Conservation (phyloP, 2,888 invertebrate species). For the Muscina levida region DNA sequence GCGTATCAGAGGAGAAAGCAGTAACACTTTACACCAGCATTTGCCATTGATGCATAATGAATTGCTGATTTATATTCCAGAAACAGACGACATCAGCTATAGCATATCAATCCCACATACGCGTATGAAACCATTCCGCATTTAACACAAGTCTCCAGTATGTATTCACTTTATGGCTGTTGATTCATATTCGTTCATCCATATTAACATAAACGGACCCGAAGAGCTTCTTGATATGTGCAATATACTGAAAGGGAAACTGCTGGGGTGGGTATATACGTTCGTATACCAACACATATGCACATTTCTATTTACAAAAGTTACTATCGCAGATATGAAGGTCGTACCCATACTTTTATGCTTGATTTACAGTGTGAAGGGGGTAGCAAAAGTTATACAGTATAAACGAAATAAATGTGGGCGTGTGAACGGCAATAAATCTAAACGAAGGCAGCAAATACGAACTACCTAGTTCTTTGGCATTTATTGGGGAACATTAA, state of each 20-base stretch:
- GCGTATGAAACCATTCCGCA: conserved; percentile 41
- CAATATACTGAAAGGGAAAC: not conserved
- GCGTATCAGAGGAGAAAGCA: too few species aligned
- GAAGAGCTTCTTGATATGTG: not conserved
- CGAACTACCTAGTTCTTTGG: conserved; percentile 21
- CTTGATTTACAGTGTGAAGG: conserved; percentile 18
- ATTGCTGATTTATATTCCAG: conserved; percentile 75
- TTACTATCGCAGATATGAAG: conserved; percentile 43
- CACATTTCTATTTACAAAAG: not conserved
- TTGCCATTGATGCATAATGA: conserved; percentile 73
- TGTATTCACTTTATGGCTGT: not conserved
- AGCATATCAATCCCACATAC: conserved; percentile 58
- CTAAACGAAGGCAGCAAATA: not conserved
- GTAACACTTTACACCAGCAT: not conserved
- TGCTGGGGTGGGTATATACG: not conserved
- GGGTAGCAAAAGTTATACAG: conserved; percentile 13
- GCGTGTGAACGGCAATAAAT: conserved; percentile 30
- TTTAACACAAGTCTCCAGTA: not conserved
- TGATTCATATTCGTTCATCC: not conserved
- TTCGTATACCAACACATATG: not conserved
- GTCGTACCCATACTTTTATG: conserved; percentile 25
- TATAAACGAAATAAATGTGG: conserved; percentile 21
- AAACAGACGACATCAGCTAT: conserved; percentile 69
- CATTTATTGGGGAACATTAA: conserved; percentile 22
- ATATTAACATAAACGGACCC: not conserved